phyloP scores from a whole-genome alignment of 2,888 invertebrate genomes.

The Idaea biselata region DNA sequence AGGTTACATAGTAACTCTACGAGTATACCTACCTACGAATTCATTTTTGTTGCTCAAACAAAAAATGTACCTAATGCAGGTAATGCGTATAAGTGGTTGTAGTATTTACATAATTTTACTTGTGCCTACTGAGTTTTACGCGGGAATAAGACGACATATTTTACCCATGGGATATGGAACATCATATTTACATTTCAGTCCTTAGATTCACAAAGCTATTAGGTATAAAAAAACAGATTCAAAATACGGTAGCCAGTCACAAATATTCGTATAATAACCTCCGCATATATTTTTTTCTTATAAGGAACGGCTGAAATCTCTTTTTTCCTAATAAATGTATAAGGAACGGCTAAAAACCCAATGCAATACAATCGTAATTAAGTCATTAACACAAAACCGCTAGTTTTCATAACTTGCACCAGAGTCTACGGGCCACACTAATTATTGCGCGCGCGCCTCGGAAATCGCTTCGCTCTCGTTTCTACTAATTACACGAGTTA shows the following conservation, averaged over 20 bases:
- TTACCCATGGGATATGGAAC: no score
- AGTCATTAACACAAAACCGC: neutral
- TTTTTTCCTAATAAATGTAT: no score
- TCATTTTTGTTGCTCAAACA: neutral
- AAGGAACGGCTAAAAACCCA: no score
- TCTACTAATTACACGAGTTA: conserved; percentile 69
- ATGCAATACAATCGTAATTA: neutral
- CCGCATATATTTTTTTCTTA: no score
- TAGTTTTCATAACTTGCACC: conserved; percentile 17
- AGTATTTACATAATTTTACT: neutral
- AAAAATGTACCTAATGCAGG: neutral
- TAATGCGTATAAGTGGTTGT: neutral
- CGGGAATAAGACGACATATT: neutral
- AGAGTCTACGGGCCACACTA: conserved; percentile 50
- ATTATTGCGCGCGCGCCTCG: conserved; percentile 69
- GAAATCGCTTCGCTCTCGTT: conserved; percentile 78
- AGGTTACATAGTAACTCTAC: no score
- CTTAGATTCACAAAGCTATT: neutral
- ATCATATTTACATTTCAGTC: no score
- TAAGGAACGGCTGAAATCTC: no score
- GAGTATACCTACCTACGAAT: neutral
- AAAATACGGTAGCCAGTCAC: neutral
- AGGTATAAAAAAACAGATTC: neutral
- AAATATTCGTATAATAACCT: no score
- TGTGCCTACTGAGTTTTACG: neutral